A percentile compares a stretch with the other conserved stretches of the same genome.
Conservation (phyloP, 2,113 vertebrate genomes). For the Trogon surrucura region DNA sequence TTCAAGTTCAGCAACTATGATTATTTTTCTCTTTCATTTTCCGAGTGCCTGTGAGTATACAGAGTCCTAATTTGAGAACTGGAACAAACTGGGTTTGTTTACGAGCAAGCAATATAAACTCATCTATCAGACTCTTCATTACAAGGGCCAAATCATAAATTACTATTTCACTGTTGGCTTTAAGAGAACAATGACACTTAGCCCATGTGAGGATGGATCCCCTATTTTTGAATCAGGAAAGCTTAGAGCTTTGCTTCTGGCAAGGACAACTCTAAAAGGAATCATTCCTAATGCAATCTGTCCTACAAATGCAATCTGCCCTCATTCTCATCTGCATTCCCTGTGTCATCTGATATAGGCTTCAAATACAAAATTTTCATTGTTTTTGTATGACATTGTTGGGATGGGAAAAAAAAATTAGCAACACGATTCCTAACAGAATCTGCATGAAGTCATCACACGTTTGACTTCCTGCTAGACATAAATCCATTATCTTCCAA, state of each 20-base stretch:
- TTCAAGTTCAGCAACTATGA: background rate
- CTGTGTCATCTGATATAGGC: background rate
- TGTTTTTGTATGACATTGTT: conserved; percentile 54
- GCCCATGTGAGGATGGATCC: background rate
- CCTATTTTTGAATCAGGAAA: conserved; percentile 49
- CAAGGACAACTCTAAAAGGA: conserved; percentile 43
- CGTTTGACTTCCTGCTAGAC: conserved; percentile 71
- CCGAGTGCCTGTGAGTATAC: background rate
- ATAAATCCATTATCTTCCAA: conserved; percentile 70
- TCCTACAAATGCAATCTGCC: conserved; percentile 62
- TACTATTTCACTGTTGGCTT: conserved; percentile 1
- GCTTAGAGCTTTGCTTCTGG: conserved; percentile 53
- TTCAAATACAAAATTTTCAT: conserved; percentile 53
- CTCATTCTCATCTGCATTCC: conserved; percentile 55
- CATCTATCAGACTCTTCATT: conserved; percentile 39
- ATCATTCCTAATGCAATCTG: conserved; percentile 55
- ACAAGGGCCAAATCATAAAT: conserved; percentile 26
- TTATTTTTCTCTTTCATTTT: conserved; percentile 46
- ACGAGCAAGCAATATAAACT: conserved; percentile 8
- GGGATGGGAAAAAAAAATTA: conserved; percentile 54
- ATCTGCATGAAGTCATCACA: conserved; percentile 61
- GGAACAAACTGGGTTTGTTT: conserved; percentile 23
- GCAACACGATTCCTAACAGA: conserved; percentile 70
- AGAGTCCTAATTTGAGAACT: conserved; percentile 40
- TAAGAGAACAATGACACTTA: background rate